Conservation (phyloP, 2,113 vertebrate species). For the Oreochromis spilurus region DNA sequence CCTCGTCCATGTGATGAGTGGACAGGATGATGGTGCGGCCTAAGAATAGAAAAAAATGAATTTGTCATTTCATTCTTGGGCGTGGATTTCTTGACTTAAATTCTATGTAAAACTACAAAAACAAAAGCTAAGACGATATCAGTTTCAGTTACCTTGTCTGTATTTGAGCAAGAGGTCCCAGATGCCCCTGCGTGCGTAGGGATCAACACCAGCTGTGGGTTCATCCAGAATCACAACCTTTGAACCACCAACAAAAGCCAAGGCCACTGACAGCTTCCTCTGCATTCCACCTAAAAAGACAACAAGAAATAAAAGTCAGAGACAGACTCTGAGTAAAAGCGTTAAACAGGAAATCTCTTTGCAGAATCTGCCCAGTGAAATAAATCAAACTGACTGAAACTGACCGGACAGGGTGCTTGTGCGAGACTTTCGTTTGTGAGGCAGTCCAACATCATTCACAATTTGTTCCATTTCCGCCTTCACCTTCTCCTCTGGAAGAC, state of each 20-base stretch:
- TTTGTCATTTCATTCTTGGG: background rate
- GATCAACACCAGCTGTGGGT: slow-evolving; percentile 95
- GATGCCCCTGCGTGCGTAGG: slow-evolving; percentile 94
- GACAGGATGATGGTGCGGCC: slow-evolving; percentile 96
- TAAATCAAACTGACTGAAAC: background rate
- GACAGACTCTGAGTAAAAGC: background rate
- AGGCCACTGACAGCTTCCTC: slow-evolving; percentile 92
- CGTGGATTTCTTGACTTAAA: background rate
- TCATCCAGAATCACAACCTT: slow-evolving; percentile 98
- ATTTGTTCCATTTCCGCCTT: slow-evolving; percentile 94
- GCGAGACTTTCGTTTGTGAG: slow-evolving; percentile 86
- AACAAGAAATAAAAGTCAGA: background rate
- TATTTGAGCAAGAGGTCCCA: slow-evolving; percentile 97
- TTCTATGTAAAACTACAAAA: background rate
- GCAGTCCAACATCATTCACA: slow-evolving; percentile 85
- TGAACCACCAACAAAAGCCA: slow-evolving; percentile 96
- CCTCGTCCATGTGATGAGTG: slow-evolving; percentile 98
- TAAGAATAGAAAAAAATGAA: slow-evolving; percentile 26
- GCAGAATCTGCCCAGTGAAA: background rate
- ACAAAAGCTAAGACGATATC: too few species aligned
- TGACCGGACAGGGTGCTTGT: slow-evolving; percentile 90
- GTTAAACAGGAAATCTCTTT: background rate
- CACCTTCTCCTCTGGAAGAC: slow-evolving; percentile 85
- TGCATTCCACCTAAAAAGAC: slow-evolving; percentile 89
- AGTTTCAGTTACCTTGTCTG: slow-evolving; percentile 79